Base-by-base conservation (phyloP, 2,797 vertebrate genomes). In the Enteromius thamalakanensis region DNA sequence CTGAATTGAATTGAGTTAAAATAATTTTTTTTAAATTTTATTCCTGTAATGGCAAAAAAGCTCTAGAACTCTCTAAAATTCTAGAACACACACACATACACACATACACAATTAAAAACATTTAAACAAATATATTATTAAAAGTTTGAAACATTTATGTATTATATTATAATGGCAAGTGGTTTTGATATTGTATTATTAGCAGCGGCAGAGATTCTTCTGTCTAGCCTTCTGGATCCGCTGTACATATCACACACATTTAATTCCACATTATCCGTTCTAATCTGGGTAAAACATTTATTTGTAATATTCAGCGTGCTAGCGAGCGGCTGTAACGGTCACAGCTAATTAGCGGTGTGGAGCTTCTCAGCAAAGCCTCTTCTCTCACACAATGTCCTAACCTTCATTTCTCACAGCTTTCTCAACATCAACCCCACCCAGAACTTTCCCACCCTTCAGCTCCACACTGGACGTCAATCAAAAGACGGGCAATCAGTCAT, bases 401-500 rank as follows among this genome's bases (percentile, higher is more conserved):
- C 47, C 75, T 78, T 78, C 26, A 62, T 77, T 91, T 88, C 84
- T 90, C 82, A 86, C 86, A 81, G 71, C 72, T 47, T 47, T 47
- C 45, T 76, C 89, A 85, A 88, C 89, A 80, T 70, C 79, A 82
- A 70, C 86, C 80, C 86, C 86, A 86, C 86, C 86, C 83, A 83
- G 82, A 86, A 82, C 87, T 89, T 94, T 94, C 92, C 92, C 92
- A 93, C 91, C 92, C 92, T 91, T 89, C 81, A 84, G 86, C 88
- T 86, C 90, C 82, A 85, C 87, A 87, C 69, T 3, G 88, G 87
- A 92, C 93, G 94, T 94, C 94, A 94, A 93, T 95, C 94, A 94
- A 86, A 55, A 90, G 90, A 90, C 92, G 91, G 92, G 91, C 93
- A 92, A 92, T 93, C 93, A 93, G 89, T 89, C 91, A 90, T 92